Percentiles rank a stretch among this genome's conserved stretches.
Evolutionary conservation across 2,888 invertebrate species (phyloP).

Genomic region (Limenitis camilla): DNA sequence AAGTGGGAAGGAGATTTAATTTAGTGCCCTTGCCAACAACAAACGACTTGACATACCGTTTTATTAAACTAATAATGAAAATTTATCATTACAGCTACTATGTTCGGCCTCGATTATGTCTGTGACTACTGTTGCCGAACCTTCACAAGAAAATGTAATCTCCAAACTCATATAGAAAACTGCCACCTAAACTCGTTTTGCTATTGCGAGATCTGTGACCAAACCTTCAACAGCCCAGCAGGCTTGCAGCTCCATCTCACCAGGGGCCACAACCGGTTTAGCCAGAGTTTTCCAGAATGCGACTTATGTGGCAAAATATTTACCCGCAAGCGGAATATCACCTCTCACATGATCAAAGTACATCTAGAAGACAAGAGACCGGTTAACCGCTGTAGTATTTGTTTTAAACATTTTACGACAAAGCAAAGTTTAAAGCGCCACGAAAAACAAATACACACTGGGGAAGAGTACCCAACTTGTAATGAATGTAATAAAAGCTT

Average conservation of each 20-base stretch:
- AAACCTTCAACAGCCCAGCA: conserved; percentile 44
- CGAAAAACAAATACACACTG: conserved; percentile 44
- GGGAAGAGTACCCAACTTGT: conserved; percentile 45
- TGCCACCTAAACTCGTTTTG: conserved; percentile 46
- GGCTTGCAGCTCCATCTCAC: conserved; percentile 43
- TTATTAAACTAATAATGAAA: not conserved
- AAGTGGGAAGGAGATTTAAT: too few relatives aligned
- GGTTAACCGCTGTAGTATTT: conserved; percentile 40
- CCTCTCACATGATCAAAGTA: conserved; percentile 54
- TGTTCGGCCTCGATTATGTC: conserved; percentile 28
- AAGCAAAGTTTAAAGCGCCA: conserved; percentile 52
- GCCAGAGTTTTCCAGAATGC: conserved; percentile 51
- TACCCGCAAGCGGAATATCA: conserved; percentile 55
- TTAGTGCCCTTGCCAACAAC: too few relatives aligned
- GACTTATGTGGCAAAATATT: conserved; percentile 56
- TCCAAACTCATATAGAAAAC: conserved; percentile 56
- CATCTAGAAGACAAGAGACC: conserved; percentile 44
- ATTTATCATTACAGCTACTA: not conserved
- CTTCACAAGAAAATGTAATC: conserved; percentile 56
- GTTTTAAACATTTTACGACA: conserved; percentile 47
- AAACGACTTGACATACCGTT: too few relatives aligned
- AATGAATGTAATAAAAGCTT: conserved; percentile 46
- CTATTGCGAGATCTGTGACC: conserved; percentile 47
- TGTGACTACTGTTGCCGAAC: conserved; percentile 54
- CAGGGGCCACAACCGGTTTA: conserved; percentile 47